Evolutionary conservation across 1,140 invertebrate species (phyloP).

Genomic region (Reticulitermes speratus): DNA sequence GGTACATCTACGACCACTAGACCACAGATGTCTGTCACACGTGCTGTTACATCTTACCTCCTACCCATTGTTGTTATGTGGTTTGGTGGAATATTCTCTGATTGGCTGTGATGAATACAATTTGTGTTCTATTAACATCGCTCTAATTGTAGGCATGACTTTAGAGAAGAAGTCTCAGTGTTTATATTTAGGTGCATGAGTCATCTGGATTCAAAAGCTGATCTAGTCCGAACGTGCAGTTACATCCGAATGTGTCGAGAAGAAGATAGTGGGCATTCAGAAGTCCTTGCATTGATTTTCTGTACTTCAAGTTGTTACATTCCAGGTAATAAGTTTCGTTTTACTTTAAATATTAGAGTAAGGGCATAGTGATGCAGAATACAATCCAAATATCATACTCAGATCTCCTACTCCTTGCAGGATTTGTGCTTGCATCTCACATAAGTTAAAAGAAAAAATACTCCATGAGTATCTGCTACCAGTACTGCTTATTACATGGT

Average conservation of each 20-base stretch:
- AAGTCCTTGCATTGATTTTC: neutral
- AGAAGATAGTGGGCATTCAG: neutral
- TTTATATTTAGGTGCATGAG: conserved; percentile 27
- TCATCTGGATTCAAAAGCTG: conserved; percentile 40
- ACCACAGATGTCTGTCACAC: conserved; percentile 59
- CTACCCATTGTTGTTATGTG: conserved; percentile 78
- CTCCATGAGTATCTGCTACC: neutral
- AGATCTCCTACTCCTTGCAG: neutral
- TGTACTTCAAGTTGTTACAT: neutral
- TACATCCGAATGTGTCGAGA: neutral
- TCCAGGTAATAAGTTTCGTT: neutral
- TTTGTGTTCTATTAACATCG: conserved; percentile 34
- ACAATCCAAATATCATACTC: neutral
- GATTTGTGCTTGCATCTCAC: neutral
- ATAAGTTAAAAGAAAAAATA: neutral
- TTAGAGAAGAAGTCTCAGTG: neutral
- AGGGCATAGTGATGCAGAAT: neutral
- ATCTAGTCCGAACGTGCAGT: neutral
- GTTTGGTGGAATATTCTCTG: conserved; percentile 77
- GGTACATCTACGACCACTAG: neutral
- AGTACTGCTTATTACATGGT: neutral
- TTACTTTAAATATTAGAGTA: neutral
- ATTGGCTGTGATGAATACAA: conserved; percentile 70
- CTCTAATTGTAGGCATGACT: neutral
- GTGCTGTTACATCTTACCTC: conserved; percentile 70